phyloP scores from a whole-genome alignment of 1,140 invertebrate genomes.

The Drosophila parabipectinata region DNA sequence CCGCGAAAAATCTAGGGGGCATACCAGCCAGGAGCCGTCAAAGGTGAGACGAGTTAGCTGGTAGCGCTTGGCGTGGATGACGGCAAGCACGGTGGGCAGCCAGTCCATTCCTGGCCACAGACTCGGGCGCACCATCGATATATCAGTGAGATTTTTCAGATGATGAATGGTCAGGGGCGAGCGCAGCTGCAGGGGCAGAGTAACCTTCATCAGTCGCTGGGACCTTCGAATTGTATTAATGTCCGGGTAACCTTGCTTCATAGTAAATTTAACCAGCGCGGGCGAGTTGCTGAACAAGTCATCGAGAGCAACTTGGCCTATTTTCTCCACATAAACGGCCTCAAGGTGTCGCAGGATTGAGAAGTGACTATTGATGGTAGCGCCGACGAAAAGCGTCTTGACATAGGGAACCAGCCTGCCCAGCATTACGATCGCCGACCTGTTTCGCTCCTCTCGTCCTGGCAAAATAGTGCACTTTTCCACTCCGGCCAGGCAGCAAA shows the following conservation, averaged over 20 bases:
- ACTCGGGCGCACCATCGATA: constrained; percentile 40
- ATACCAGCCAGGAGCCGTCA: constrained; percentile 44
- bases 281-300: constrained; percentile 35
- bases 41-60: constrained; percentile 27
- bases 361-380: constrained; percentile 5
- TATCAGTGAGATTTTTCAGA: constrained; percentile 17
- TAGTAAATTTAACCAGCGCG: constrained; percentile 11
- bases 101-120: constrained; percentile 37
- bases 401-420: constrained; percentile 27
- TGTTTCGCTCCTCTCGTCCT: neutral
- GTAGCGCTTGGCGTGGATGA: constrained; percentile 38
- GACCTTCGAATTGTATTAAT: constrained; percentile 18
- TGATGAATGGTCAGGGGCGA: constrained; percentile 13
- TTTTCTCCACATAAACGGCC: neutral
- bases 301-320: constrained; percentile 8
- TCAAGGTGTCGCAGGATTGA: constrained; percentile 20
- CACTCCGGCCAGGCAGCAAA: constrained; percentile 1
- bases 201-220: constrained; percentile 12
- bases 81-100: constrained; percentile 26
- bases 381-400: constrained; percentile 16
- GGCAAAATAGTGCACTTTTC: constrained; percentile 6
- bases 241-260: constrained; percentile 33
- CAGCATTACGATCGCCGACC: neutral
- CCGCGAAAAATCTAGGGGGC: constrained; percentile 22
- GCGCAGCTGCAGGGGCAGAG: constrained; percentile 36